A percentile compares a stretch with the other conserved stretches of the same genome.
Evolutionary conservation across 1,140 invertebrate species (phyloP).

Genomic region (Halesus radiatus): DNA sequence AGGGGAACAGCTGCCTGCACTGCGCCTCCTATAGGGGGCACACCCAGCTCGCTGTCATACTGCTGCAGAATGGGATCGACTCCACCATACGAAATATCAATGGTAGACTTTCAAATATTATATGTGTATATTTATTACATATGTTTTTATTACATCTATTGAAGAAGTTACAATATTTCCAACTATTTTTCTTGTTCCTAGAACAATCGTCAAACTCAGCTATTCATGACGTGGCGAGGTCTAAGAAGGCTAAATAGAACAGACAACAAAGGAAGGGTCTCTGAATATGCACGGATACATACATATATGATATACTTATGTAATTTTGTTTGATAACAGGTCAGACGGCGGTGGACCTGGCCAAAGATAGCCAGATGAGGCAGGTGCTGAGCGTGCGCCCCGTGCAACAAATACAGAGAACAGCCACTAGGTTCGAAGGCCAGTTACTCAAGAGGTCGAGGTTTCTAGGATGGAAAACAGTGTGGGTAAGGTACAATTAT

Average conservation of each 20-base stretch:
- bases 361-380: conserved; percentile 74
- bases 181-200: no score
- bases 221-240: no score
- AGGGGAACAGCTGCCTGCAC: conserved; percentile 80
- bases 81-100: conserved; percentile 70
- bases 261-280: no score
- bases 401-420: conserved; percentile 72
- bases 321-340: conserved; percentile 62
- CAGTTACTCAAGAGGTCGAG: conserved; percentile 75
- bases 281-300: no score
- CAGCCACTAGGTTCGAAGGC: conserved; percentile 76
- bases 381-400: conserved; percentile 78
- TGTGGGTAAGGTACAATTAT: conserved; percentile 68
- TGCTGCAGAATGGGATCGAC: conserved; percentile 76
- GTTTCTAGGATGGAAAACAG: conserved; percentile 76
- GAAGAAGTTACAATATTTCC: no score
- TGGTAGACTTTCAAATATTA: conserved; percentile 60
- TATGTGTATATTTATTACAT: no score
- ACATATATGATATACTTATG: no score
- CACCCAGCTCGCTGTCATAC: conserved; percentile 75
- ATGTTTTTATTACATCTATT: no score
- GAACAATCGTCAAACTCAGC: no score
- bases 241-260: no score
- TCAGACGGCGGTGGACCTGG: conserved; percentile 75
- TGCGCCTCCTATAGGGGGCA: conserved; percentile 77